Evolutionary conservation across 2,113 vertebrate genomes (phyloP).

Genomic region (Perca flavescens): DNA sequence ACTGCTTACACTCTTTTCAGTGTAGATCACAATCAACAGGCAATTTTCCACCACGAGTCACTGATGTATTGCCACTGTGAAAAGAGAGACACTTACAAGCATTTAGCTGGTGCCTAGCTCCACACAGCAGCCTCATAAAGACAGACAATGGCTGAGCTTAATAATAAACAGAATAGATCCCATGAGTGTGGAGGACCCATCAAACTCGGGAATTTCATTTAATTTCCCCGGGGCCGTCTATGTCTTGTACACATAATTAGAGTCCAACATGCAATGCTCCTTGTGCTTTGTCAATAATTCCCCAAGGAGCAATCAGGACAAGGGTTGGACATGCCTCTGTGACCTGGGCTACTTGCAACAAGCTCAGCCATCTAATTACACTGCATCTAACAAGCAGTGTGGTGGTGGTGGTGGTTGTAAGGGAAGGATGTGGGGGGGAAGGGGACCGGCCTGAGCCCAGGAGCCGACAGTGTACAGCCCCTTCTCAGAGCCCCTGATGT

Average conservation of each 20-base stretch:
- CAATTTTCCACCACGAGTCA: conserved; percentile 71
- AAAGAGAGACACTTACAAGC: conserved; percentile 69
- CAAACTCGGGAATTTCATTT: conserved; percentile 98
- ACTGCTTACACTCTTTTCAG: conserved; percentile 51
- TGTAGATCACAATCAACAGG: conserved; percentile 62
- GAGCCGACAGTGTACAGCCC: conserved; percentile 49
- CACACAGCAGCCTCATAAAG: conserved; percentile 93
- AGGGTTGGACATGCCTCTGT: conserved; percentile 96
- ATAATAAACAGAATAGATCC: conserved; percentile 96
- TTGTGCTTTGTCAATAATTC: conserved; percentile 98
- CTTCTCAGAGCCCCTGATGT: conserved; percentile 67
- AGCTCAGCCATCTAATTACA: conserved; percentile 93
- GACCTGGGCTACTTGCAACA: conserved; percentile 92
- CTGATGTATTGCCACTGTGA: conserved; percentile 65
- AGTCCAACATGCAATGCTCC: conserved; percentile 93
- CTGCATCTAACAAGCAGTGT: conserved; percentile 90
- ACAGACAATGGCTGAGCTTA: conserved; percentile 95
- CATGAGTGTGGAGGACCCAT: conserved; percentile 92
- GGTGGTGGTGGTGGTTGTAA: conserved; percentile 83
- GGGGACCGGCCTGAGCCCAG: conserved; percentile 50
- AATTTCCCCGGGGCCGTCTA: conserved; percentile 95
- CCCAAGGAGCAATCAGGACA: conserved; percentile 95
- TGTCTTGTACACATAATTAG: conserved; percentile 99
- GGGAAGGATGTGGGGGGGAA: conserved; percentile 69
- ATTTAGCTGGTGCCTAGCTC: conserved; percentile 73